Conservation (phyloP, 2,888 invertebrate species). For the Ennomos fuscantarius region DNA sequence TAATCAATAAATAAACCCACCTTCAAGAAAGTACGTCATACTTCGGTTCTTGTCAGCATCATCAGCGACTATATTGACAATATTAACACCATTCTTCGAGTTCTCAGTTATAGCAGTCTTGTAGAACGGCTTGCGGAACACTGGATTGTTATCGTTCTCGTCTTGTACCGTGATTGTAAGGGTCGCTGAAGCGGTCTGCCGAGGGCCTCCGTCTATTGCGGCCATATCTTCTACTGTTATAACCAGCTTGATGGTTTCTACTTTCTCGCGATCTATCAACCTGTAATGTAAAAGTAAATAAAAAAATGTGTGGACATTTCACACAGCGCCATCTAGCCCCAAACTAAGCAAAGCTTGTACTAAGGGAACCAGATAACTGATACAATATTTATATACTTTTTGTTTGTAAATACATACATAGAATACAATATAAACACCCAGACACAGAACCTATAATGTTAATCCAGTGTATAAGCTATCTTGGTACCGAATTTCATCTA, state of each 20-base stretch:
- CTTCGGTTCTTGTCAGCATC: slow-evolving; percentile 95
- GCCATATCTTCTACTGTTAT: slow-evolving; percentile 94
- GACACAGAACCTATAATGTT: too few relatives aligned
- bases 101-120: slow-evolving; percentile 93
- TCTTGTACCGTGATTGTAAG: slow-evolving; percentile 92
- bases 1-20: slow-evolving; percentile 54
- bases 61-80: slow-evolving; percentile 92
- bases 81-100: slow-evolving; percentile 92
- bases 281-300: slow-evolving; percentile 52
- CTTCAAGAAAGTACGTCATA: slow-evolving; percentile 91
- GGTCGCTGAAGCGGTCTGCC: slow-evolving; percentile 90
- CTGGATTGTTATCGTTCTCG: slow-evolving; percentile 96
- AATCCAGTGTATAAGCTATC: too few relatives aligned
- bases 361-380: too few relatives aligned
- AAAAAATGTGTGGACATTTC: too few relatives aligned
- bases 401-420: too few relatives aligned
- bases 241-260: slow-evolving; percentile 91
- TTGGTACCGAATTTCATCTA: too few relatives aligned
- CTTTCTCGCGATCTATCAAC: slow-evolving; percentile 92
- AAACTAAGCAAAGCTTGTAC: too few relatives aligned
- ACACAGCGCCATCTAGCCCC: too few relatives aligned
- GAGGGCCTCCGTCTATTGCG: slow-evolving; percentile 87
- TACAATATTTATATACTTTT: too few relatives aligned
- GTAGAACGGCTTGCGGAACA: slow-evolving; percentile 92
- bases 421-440: too few relatives aligned